A percentile compares a stretch with the other conserved stretches of the same genome.
phyloP scores from a whole-genome alignment of 2,888 invertebrate genomes.

The Hoplodrina blanda region DNA sequence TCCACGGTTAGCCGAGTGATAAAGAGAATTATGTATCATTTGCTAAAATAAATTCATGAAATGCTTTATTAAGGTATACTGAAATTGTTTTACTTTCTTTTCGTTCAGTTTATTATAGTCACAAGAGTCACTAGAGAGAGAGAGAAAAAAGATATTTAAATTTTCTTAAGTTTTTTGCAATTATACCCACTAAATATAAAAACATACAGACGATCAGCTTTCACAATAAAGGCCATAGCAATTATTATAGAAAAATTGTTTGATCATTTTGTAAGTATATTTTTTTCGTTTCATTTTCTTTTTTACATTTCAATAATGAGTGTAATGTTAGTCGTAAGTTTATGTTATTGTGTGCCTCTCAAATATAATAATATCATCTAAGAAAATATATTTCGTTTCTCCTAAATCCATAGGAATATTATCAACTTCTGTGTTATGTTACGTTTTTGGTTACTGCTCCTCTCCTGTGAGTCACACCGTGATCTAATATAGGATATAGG shows the following conservation, averaged over 20 bases:
- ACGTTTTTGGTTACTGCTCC: no score
- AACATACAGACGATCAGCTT: neutral
- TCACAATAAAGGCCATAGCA: neutral
- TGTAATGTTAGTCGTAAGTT: neutral
- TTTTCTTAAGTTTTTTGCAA: no score
- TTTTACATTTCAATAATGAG: neutral
- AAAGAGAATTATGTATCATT: conserved; percentile 2
- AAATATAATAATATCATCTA: neutral
- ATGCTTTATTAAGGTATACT: conserved; percentile 1
- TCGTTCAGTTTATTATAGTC: no score
- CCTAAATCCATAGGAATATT: neutral
- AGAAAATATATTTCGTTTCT: neutral
- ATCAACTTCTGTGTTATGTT: no score
- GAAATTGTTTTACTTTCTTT: conserved; percentile 4
- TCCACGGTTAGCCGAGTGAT: neutral
- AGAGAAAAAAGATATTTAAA: neutral
- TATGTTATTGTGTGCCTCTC: neutral
- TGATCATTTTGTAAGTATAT: conserved; percentile 8
- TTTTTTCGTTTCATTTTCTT: neutral
- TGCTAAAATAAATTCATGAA: conserved; percentile 11
- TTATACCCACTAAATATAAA: neutral
- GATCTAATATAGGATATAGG: no score
- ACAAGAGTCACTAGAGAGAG: no score
- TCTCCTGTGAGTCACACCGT: no score
- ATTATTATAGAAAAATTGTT: conserved; percentile 23